These are phyloP conservation scores for Drosophila antonietae DNA, from an alignment of 2,888 invertebrate species.

Conservation along the genomic window DNA sequence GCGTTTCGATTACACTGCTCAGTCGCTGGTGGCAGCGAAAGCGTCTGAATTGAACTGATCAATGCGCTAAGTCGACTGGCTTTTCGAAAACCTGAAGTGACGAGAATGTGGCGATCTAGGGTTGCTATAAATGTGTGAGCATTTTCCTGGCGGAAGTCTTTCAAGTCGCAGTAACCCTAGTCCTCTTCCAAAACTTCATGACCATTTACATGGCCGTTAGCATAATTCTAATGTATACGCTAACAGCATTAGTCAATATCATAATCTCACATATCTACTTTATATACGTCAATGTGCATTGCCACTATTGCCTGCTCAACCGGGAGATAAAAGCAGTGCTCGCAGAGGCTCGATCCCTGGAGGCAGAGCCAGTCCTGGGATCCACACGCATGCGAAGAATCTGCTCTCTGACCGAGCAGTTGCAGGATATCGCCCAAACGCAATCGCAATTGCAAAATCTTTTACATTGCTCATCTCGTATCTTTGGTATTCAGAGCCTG, in stretches of 20 bases:
- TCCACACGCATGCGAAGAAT: conserved; percentile 42
- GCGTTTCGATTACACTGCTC: conserved; percentile 40
- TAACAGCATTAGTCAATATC: conserved; percentile 52
- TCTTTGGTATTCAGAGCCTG: conserved; percentile 43
- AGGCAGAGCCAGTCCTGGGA: conserved; percentile 8
- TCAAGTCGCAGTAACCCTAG: conserved; percentile 25
- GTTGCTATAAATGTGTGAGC: conserved; percentile 27
- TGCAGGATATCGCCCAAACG: conserved; percentile 45
- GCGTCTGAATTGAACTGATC: conserved; percentile 37
- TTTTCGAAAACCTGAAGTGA: conserved; percentile 29
- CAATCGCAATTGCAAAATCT: conserved; percentile 37
- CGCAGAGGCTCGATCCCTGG: conserved; percentile 20
- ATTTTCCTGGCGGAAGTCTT: conserved; percentile 11
- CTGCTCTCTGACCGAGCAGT: conserved; percentile 53
- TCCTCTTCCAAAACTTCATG: conserved; percentile 1
- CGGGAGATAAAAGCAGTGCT: conserved; percentile 46
- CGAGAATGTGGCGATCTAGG: conserved; percentile 19
- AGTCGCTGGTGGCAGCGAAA: conserved; percentile 59
- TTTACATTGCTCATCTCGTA: neutral
- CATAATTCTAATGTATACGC: conserved; percentile 5
- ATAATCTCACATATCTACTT: conserved; percentile 55
- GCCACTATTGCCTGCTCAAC: conserved; percentile 49
- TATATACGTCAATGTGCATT: conserved; percentile 35
- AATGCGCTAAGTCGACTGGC: conserved; percentile 34
- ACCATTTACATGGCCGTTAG: neutral